Percentiles rank a stretch among this genome's conserved stretches.
Conservation (phyloP, 2,797 vertebrate genomes). For the Bovichtus diacanthus region DNA sequence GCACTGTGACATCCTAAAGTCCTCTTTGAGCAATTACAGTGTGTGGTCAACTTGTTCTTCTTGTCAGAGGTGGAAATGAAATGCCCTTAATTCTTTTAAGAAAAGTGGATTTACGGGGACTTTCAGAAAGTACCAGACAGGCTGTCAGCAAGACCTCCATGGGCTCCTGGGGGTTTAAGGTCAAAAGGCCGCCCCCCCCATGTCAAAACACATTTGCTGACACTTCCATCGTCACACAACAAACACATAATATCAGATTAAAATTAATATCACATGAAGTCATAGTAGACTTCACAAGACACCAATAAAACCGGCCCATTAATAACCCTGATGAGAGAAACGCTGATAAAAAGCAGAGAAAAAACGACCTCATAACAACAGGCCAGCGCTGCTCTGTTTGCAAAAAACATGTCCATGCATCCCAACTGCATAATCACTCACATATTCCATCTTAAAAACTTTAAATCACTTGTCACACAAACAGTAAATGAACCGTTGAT, state of each 20-base stretch:
- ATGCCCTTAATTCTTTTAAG: constrained; percentile 51
- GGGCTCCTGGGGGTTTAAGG: constrained; percentile 22
- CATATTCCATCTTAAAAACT: not conserved
- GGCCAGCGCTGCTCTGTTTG: not conserved
- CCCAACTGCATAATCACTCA: not conserved
- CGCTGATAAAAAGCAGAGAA: not conserved
- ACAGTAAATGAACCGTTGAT: not conserved
- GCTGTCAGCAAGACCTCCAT: constrained; percentile 25
- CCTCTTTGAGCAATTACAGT: constrained; percentile 62
- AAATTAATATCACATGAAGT: not conserved
- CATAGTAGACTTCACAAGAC: not conserved
- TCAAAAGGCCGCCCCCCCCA: constrained; percentile 14
- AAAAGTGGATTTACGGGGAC: constrained; percentile 43
- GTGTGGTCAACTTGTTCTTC: constrained; percentile 55
- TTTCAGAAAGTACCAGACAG: constrained; percentile 30
- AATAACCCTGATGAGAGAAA: not conserved
- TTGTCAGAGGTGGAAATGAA: constrained; percentile 50
- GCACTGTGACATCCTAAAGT: constrained; percentile 68
- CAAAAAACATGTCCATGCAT: not conserved
- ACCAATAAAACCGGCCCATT: not conserved
- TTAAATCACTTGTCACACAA: not conserved
- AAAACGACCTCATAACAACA: not conserved
- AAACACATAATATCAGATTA: not conserved
- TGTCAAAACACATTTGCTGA: constrained; percentile 16
- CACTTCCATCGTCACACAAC: not conserved